Conservation (phyloP, 2,113 vertebrate species). For the Anolis sagrei region DNA sequence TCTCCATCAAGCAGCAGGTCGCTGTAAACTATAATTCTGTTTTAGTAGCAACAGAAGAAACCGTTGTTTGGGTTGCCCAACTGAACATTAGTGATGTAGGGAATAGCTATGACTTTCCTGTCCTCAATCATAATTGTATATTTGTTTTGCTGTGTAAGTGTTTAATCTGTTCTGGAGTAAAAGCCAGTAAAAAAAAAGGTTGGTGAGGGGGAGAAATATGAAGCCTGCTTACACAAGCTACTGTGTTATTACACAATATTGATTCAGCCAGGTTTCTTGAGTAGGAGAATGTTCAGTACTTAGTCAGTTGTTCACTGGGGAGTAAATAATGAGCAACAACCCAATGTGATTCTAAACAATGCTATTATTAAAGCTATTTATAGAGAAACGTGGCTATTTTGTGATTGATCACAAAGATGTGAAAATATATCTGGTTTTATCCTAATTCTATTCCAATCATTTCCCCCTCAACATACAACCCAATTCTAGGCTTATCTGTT, state of each 20-base stretch:
- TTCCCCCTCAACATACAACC: neutral
- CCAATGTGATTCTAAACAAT: neutral
- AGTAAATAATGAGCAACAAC: neutral
- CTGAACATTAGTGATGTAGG: neutral
- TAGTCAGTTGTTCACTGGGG: neutral
- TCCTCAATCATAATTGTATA: neutral
- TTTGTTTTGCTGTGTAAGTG: neutral
- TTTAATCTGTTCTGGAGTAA: neutral
- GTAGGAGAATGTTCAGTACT: neutral
- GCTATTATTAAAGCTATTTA: neutral
- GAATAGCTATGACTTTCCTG: neutral
- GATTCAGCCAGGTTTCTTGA: neutral
- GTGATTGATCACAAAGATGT: neutral
- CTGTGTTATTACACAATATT: neutral
- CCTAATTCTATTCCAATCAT: neutral
- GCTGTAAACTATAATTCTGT: neutral
- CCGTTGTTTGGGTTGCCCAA: neutral
- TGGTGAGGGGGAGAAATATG: too few species aligned
- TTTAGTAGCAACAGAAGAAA: neutral
- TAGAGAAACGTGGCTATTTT: neutral
- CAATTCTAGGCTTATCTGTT: neutral
- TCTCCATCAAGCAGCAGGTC: neutral
- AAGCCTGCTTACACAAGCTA: neutral
- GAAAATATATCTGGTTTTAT: too few species aligned
- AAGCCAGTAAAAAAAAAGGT: neutral